Evolutionary conservation across 2,113 vertebrate genomes (phyloP).

Genomic region (Sinocyclocheilus anshuiensis): DNA sequence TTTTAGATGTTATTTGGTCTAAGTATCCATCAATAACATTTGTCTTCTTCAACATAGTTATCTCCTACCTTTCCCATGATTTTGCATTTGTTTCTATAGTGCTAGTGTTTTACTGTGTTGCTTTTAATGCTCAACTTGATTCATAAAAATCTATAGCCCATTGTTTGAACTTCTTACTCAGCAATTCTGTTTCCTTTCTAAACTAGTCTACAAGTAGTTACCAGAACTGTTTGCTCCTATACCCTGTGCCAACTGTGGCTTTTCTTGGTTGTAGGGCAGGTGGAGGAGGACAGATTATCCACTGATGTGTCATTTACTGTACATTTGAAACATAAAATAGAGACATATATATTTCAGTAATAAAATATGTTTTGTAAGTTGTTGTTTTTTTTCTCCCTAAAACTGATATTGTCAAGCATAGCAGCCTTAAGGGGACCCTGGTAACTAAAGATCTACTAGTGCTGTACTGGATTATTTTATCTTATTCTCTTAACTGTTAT

Average conservation of each 20-base stretch:
- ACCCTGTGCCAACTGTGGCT: constrained; percentile 21
- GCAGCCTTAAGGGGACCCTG: not conserved
- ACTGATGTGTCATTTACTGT: not conserved
- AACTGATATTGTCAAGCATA: not conserved
- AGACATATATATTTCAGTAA: too few relatives aligned
- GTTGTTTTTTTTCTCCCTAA: not conserved
- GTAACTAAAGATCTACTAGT: not conserved
- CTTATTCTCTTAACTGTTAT: not conserved
- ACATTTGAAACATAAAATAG: not conserved
- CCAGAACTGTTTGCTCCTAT: constrained; percentile 26
- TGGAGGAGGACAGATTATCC: not conserved
- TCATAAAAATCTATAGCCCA: constrained; percentile 39
- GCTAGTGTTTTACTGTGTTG: constrained; percentile 12
- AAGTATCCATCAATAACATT: not conserved
- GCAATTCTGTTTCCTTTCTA: constrained; percentile 15
- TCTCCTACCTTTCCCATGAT: constrained; percentile 53
- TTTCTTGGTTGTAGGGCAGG: constrained; percentile 27
- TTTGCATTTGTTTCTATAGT: constrained; percentile 22
- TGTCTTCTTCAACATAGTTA: not conserved
- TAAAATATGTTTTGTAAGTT: too few relatives aligned
- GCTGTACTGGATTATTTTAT: not conserved
- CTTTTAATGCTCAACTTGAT: constrained; percentile 48
- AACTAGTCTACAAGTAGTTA: constrained; percentile 33
- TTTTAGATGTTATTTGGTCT: not conserved
- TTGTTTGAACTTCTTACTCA: constrained; percentile 45